Percentiles rank a stretch among this genome's conserved stretches.
Evolutionary conservation across 2,113 vertebrate genomes (phyloP).

Genomic region (Epinephelus lanceolatus): DNA sequence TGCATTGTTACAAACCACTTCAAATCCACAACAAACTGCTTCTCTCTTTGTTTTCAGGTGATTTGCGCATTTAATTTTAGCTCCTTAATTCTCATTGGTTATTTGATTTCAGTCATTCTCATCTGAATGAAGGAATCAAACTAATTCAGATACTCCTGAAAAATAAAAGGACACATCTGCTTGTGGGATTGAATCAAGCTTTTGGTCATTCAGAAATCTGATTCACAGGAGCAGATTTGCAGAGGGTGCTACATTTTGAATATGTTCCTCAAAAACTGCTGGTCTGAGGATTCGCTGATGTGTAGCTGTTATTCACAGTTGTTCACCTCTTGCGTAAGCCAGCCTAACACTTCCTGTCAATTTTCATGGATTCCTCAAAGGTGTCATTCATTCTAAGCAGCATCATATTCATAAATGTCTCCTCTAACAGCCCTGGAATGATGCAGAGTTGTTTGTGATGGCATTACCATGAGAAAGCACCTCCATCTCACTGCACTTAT

Average conservation of each 20-base stretch:
- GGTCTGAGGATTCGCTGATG: not conserved
- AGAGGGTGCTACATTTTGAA: not conserved
- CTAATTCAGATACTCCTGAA: not conserved
- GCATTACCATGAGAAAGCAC: constrained; percentile 91
- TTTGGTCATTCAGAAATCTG: not conserved
- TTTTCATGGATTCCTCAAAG: not conserved
- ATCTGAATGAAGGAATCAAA: not conserved
- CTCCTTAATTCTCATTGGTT: not conserved
- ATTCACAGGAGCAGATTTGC: not conserved
- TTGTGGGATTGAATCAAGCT: not conserved
- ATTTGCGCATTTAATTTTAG: not conserved
- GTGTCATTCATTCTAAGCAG: constrained; percentile 6
- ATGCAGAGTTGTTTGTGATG: constrained; percentile 52
- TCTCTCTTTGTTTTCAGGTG: not conserved
- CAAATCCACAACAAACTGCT: not conserved
- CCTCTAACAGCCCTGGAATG: constrained; percentile 28
- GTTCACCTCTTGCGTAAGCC: not conserved
- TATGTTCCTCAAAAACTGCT: not conserved
- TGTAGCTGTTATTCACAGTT: constrained; percentile 6
- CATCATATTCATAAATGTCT: constrained; percentile 16
- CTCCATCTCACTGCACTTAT: constrained; percentile 87
- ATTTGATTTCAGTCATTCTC: not conserved
- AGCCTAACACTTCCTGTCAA: not conserved
- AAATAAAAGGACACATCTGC: not conserved
- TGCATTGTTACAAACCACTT: not conserved